These are phyloP conservation scores for Cataglyphis livida DNA, from an alignment of 2,888 invertebrate species.

Conservation along the genomic window DNA sequence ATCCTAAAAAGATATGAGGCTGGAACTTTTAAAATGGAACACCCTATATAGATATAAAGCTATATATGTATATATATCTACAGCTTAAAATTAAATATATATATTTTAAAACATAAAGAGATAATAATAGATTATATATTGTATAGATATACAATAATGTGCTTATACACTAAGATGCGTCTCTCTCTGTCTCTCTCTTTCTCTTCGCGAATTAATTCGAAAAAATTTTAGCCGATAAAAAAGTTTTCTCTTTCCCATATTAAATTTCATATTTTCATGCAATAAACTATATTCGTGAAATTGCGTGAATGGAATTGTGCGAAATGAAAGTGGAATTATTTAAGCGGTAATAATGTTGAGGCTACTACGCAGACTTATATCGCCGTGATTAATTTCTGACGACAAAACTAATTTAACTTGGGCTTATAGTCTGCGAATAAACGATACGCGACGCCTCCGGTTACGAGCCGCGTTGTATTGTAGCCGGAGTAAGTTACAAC, in stretches of 20 bases:
- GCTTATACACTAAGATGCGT: background rate
- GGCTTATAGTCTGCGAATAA: constrained; percentile 43
- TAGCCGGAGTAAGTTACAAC: constrained; percentile 32
- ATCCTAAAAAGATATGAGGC: too few relatives aligned
- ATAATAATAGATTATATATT: too few relatives aligned
- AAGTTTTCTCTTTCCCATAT: background rate
- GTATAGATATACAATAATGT: background rate
- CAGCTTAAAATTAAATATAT: background rate
- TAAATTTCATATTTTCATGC: background rate
- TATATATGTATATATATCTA: too few relatives aligned
- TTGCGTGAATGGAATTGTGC: background rate
- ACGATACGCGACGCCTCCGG: constrained; percentile 32
- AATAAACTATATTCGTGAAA: background rate
- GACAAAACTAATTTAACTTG: constrained; percentile 54
- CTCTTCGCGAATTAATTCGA: background rate
- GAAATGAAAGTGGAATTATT: constrained; percentile 36
- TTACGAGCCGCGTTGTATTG: constrained; percentile 19
- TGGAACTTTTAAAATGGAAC: too few relatives aligned
- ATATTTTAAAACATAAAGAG: background rate
- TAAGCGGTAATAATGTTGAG: constrained; percentile 26
- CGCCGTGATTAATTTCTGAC: constrained; percentile 48
- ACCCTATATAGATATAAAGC: too few relatives aligned
- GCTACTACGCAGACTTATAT: constrained; percentile 9
- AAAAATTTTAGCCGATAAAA: background rate
- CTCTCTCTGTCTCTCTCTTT: background rate